Base-by-base conservation (phyloP, 2,888 invertebrate species). In the Idaea aversata region DNA sequence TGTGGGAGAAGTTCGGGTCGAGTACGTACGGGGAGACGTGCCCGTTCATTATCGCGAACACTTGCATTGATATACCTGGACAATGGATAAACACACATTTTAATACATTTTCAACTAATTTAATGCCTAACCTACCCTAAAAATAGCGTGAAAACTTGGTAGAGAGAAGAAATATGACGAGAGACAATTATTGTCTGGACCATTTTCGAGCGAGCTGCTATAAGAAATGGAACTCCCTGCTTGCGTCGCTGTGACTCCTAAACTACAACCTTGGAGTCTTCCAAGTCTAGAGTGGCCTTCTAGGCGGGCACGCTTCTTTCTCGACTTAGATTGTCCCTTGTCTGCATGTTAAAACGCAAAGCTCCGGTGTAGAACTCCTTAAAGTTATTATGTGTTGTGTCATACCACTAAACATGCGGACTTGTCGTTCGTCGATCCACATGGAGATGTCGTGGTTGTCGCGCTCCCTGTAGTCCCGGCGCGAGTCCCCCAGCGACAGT, bases 341-440 rank as follows among this genome's bases (percentile, higher is more conserved):
- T 13, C 47, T 4, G 47, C 13, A 10, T 47, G 7, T 47, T 4
- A 47, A 36, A 36, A 3, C 25, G 25, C 25, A 25, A 25, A 25
- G 25, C 25, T 36, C 36, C 36, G 3, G 4, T 36, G n/a, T n/a
- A n/a, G n/a, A n/a, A n/a, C n/a, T n/a, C n/a, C n/a, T n/a, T n/a
- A n/a, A n/a, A n/a, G n/a, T n/a, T n/a, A n/a, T n/a, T n/a, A n/a
- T n/a, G n/a, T n/a, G n/a, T 47, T 6, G 47, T 47, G 13, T 47
- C 72, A 70, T 85, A 97, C 98, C 98, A 88, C 97, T 97, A 79
- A 98, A 96, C 95, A 97, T 96, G 91, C 97, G 96, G 65, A 98
- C 96, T 94, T 98, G 98, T 76, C 97, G 96, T 83, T 97, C 97
- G 86, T 97, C 97, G 80, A 98, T 98, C 98, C 98, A 98, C 68